A percentile compares a stretch with the other conserved stretches of the same genome.
Conservation (phyloP, 2,888 invertebrate species). For the Parnassius orleans region DNA sequence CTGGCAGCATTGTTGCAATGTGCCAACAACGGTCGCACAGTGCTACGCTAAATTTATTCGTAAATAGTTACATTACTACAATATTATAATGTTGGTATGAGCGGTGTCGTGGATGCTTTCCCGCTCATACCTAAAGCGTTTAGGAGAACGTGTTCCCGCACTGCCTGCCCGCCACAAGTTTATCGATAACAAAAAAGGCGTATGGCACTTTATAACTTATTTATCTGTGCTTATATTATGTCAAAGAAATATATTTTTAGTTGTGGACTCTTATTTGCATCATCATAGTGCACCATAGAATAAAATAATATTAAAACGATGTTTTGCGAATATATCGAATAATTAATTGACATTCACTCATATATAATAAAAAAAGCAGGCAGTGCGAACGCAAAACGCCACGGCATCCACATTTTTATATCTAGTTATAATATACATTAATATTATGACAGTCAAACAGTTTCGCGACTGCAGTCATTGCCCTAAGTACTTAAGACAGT, state of each 20-base stretch:
- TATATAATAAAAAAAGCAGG: slow-evolving; percentile 53
- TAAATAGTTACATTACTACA: slow-evolving; percentile 77
- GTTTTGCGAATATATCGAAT: slow-evolving; percentile 40
- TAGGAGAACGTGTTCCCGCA: slow-evolving; percentile 69
- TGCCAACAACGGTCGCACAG: slow-evolving; percentile 43
- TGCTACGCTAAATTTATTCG: slow-evolving; percentile 62
- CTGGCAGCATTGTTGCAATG: slow-evolving; percentile 22
- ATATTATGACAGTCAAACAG: slow-evolving; percentile 61
- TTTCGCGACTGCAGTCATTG: slow-evolving; percentile 55
- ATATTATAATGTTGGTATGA: slow-evolving; percentile 80
- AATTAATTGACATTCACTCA: slow-evolving; percentile 72
- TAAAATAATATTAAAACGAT: slow-evolving; percentile 1
- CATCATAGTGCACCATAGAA: no score
- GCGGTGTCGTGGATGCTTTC: slow-evolving; percentile 78
- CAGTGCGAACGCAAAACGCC: slow-evolving; percentile 66
- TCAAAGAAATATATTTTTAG: no score
- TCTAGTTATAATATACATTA: slow-evolving; percentile 48
- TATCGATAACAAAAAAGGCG: slow-evolving; percentile 12
- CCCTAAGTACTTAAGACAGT: slow-evolving; percentile 52
- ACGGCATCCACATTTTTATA: slow-evolving; percentile 75
- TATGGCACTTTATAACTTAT: slow-evolving; percentile 22
- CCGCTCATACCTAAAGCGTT: slow-evolving; percentile 81
- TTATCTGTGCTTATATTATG: no score
- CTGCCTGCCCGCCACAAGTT: slow-evolving; percentile 50
- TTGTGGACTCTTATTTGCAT: no score